Base-by-base conservation (phyloP, 2,888 invertebrate genomes). In the Diarsia dahlii region DNA sequence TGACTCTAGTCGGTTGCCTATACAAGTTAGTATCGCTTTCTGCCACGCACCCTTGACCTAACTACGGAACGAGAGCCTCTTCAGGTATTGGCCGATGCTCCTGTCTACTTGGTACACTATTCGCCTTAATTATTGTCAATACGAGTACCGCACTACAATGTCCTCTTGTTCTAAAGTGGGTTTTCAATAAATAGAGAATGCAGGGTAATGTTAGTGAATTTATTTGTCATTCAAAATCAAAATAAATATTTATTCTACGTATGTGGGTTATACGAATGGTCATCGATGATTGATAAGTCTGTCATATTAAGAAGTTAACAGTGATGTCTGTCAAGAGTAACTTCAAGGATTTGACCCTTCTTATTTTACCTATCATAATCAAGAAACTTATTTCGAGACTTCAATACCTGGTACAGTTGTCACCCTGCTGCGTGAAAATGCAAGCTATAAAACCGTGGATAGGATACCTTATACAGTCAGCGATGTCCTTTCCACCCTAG, bases 11-110 rank as follows among this genome's bases (percentile, higher is more conserved):
- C 28, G 6, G 8, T 39, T 39, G 5, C 12, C 12, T 4, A 12
- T 18, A 13, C 58, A 12, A 56, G 58, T 50, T 2, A 23, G 56
- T 23, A 62, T 74, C 15, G 28, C 28, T 60, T 23, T 45, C 12
- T 20, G 48, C 58, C n/a, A 0, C 46, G 15, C 15, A 74, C 60
- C 20, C 56, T 71, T 74, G 60, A 74, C 50, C n/a, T 52, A 10
- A 23, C 15, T 58, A 28, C n/a, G 1, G 28, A 74, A 74, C 60
- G 6, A 74, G 45, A 45, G 50, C 39, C 74, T 74, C 50, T 74
- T 50, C 45, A n/a, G 45, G 13, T 45, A 15, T 28, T 60, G n/a
- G 5, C 23, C 60, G 20, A 60, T 45, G 48, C 28, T 73, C 23
- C 18, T 50, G 20, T 0, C 20, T 28, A 45, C n/a, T 23, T 20